A percentile compares a stretch with the other conserved stretches of the same genome.
Conservation (phyloP, 2,113 vertebrate species). For the Vulpes vulpes region DNA sequence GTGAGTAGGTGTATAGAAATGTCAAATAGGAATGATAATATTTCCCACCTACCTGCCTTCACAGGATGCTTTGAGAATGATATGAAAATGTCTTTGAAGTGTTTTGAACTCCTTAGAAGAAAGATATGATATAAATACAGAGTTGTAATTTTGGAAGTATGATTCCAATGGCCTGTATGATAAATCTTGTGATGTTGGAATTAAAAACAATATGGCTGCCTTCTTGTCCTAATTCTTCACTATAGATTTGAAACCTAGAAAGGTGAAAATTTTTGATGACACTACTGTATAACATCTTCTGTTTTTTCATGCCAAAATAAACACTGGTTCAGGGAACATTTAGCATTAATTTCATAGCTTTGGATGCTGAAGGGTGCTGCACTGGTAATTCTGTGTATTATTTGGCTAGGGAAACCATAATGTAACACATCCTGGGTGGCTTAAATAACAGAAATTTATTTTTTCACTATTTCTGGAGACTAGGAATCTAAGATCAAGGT, state of each 20-base stretch:
- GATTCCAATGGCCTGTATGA: background rate
- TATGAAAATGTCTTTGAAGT: slow-evolving; percentile 75
- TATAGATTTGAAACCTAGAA: background rate
- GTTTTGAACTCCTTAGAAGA: slow-evolving; percentile 66
- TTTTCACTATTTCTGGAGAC: background rate
- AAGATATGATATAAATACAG: slow-evolving; percentile 65
- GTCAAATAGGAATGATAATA: slow-evolving; percentile 78
- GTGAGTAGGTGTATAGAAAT: slow-evolving; percentile 69
- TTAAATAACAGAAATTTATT: background rate
- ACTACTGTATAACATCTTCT: background rate
- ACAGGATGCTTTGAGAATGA: slow-evolving; percentile 70
- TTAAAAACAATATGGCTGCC: background rate
- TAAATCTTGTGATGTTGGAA: background rate
- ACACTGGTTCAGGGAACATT: background rate
- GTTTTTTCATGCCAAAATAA: background rate
- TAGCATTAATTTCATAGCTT: background rate
- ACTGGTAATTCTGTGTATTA: background rate
- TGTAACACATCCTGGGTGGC: background rate
- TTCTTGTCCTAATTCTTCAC: background rate
- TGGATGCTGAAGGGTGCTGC: background rate
- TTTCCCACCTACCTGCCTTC: slow-evolving; percentile 75
- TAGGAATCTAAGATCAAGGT: background rate
- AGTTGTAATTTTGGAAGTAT: slow-evolving; percentile 30
- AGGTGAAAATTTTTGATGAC: background rate
- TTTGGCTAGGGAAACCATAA: background rate